Conservation (phyloP, 2,888 invertebrate genomes). For the Chloroclysta siterata region DNA sequence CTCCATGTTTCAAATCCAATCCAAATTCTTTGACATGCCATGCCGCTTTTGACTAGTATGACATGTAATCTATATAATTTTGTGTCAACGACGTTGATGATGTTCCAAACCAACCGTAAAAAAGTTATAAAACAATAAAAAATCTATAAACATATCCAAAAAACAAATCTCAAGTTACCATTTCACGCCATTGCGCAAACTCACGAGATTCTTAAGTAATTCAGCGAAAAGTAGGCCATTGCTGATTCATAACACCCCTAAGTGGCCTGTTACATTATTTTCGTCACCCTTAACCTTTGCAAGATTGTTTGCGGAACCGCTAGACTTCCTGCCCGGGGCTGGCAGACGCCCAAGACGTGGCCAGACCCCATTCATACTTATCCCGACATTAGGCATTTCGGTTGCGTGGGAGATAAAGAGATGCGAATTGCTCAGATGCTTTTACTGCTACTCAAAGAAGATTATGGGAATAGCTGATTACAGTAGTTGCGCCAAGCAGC, state of each 20-base stretch:
- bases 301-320: conserved; percentile 45
- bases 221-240: conserved; percentile 39
- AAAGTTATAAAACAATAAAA: conserved; percentile 7
- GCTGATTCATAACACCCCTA: conserved; percentile 50
- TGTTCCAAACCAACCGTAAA: not conserved
- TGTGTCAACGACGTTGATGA: not conserved
- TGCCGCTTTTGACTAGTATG: too few relatives aligned
- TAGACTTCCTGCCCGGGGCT: conserved; percentile 37
- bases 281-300: conserved; percentile 74
- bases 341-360: conserved; percentile 36
- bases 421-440: conserved; percentile 6
- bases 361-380: conserved; percentile 41
- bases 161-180: conserved; percentile 8
- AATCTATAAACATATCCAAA: conserved; percentile 16
- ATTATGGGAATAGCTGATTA: not conserved
- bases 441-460: not conserved
- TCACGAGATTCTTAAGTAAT: conserved; percentile 25
- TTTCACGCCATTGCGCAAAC: conserved; percentile 37
- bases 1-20: too few relatives aligned
- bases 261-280: conserved; percentile 63
- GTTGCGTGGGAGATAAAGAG: conserved; percentile 33
- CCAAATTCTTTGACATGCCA: too few relatives aligned
- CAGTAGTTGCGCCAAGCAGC: too few relatives aligned
- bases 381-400: conserved; percentile 29
- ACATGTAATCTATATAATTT: too few relatives aligned